Evolutionary conservation across 1,140 invertebrate genomes (phyloP).

Genomic region (Ericerus pela): DNA sequence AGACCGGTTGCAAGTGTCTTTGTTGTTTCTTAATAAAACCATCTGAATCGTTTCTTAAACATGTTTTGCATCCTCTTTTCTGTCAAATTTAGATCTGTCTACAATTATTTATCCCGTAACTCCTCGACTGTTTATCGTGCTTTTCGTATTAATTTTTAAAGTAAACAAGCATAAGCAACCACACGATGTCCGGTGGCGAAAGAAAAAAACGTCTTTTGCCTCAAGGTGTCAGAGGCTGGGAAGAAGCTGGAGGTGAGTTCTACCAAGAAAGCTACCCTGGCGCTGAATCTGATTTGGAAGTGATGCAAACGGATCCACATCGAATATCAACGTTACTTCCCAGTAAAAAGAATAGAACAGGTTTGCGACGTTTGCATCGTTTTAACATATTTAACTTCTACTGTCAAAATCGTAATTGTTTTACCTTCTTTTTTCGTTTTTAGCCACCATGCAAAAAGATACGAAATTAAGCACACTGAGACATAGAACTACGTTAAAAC

Average conservation of each 20-base stretch:
- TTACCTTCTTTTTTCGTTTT: not conserved
- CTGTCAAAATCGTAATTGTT: not conserved
- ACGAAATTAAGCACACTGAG: not conserved
- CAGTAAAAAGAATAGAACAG: constrained; percentile 52
- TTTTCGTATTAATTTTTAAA: no score
- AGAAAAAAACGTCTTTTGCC: constrained; percentile 33
- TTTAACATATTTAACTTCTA: not conserved
- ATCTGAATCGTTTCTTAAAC: no score
- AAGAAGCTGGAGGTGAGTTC: constrained; percentile 69
- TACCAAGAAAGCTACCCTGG: constrained; percentile 69
- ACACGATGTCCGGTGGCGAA: constrained; percentile 47
- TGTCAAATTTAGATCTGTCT: no score
- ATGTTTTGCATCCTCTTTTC: no score
- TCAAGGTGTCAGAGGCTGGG: constrained; percentile 49
- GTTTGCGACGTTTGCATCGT: no score
- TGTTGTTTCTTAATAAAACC: no score
- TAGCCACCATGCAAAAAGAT: not conserved
- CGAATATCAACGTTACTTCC: constrained; percentile 57
- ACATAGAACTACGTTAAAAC: constrained; percentile 3
- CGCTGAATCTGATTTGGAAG: constrained; percentile 48
- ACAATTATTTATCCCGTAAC: no score
- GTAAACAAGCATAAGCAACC: constrained; percentile 58
- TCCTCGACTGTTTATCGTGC: no score
- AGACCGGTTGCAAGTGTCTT: no score
- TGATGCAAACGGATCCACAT: constrained; percentile 47